These are phyloP conservation scores for Anabacerthia variegaticeps DNA, from an alignment of 2,797 vertebrate species.

Conservation along the genomic window DNA sequence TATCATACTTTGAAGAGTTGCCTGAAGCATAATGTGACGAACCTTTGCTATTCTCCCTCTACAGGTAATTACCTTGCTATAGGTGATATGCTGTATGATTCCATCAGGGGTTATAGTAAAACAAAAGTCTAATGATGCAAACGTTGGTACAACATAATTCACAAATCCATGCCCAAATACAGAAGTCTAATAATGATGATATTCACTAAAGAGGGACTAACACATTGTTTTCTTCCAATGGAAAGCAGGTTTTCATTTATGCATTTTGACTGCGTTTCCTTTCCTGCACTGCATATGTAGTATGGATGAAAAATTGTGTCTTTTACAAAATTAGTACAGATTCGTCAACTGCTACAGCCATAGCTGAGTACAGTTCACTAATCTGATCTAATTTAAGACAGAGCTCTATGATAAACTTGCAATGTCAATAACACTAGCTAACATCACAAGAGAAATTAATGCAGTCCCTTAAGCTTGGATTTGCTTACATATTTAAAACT, in stretches of 20 bases:
- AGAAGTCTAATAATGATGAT: background rate
- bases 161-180: background rate
- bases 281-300: background rate
- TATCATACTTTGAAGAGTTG: background rate
- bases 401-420: background rate
- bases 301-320: background rate
- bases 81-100: background rate
- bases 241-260: background rate
- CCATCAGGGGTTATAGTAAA: background rate
- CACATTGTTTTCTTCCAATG: background rate
- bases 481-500: background rate
- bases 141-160: background rate
- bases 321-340: background rate
- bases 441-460: background rate
- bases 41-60: background rate
- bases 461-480: background rate
- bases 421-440: background rate
- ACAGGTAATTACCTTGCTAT: background rate
- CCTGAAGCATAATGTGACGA: background rate
- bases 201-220: background rate
- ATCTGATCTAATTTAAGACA: background rate
- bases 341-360: background rate
- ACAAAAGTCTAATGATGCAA: background rate
- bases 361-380: background rate
- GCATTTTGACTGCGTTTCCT: background rate